These are phyloP conservation scores for Ormyrus nitidulus DNA, from an alignment of 2,888 invertebrate species.

Conservation along the genomic window DNA sequence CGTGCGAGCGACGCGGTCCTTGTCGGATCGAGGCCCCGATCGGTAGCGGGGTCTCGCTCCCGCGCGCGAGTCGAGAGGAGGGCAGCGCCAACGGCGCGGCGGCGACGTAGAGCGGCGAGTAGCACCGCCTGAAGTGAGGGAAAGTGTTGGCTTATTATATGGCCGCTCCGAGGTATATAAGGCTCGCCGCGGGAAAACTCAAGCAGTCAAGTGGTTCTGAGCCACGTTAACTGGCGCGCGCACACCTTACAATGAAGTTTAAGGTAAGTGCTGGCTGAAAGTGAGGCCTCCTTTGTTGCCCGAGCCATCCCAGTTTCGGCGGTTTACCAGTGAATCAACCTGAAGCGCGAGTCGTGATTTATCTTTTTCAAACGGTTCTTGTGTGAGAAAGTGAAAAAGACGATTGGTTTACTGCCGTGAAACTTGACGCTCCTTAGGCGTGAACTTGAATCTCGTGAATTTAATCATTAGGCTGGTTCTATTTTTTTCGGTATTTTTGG, in stretches of 20 bases:
- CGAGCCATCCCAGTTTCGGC: neutral
- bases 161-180: slow-evolving; percentile 56
- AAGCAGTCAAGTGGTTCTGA: slow-evolving; percentile 54
- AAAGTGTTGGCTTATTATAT: slow-evolving; percentile 51
- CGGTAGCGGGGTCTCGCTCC: slow-evolving; percentile 15
- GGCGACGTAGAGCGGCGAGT: neutral
- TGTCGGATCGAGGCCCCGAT: neutral
- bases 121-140: slow-evolving; percentile 42
- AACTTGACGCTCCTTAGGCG: neutral
- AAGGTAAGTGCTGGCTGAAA: slow-evolving; percentile 49
- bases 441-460: no score
- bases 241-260: slow-evolving; percentile 56
- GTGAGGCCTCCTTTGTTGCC: neutral
- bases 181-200: slow-evolving; percentile 56
- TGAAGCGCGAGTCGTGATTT: neutral
- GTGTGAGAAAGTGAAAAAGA: slow-evolving; percentile 44
- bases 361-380: slow-evolving; percentile 6
- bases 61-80: neutral
- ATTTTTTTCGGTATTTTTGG: no score
- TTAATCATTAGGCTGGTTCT: no score
- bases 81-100: neutral
- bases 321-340: neutral
- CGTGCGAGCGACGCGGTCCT: neutral
- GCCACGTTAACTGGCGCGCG: slow-evolving; percentile 52
- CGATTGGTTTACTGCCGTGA: slow-evolving; percentile 32